Evolutionary conservation across 1,140 invertebrate species (phyloP).

Genomic region (Neodiprion pinetum): DNA sequence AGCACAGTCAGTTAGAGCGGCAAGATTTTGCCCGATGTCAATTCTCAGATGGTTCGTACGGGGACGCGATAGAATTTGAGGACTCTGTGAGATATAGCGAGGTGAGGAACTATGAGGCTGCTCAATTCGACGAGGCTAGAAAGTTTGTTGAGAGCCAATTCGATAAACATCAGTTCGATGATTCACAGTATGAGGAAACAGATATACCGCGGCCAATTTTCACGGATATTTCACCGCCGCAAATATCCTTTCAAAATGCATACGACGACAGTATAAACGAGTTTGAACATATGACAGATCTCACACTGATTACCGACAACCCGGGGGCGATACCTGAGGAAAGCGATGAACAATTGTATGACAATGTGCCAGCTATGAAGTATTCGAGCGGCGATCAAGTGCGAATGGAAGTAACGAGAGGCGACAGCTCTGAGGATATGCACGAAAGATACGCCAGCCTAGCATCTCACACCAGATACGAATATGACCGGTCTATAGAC

Average conservation of each 20-base stretch:
- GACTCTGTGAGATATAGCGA: not conserved
- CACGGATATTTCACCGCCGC: conserved; percentile 44
- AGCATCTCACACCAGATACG: conserved; percentile 38
- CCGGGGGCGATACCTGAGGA: conserved; percentile 54
- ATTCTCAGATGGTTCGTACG: not conserved
- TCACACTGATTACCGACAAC: conserved; percentile 37
- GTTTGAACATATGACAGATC: conserved; percentile 39
- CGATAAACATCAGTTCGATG: conserved; percentile 42
- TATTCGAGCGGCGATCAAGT: conserved; percentile 49
- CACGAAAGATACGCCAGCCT: conserved; percentile 54
- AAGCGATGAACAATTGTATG: conserved; percentile 54
- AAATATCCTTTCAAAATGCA: conserved; percentile 47
- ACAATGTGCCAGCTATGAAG: conserved; percentile 58
- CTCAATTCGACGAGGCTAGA: conserved; percentile 45
- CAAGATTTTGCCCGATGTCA: not conserved
- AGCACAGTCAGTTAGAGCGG: not conserved
- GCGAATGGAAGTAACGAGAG: conserved; percentile 49
- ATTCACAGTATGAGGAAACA: conserved; percentile 24
- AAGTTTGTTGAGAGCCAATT: conserved; percentile 55
- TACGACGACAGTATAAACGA: conserved; percentile 51
- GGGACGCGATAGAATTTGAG: not conserved
- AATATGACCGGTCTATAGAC: conserved; percentile 49
- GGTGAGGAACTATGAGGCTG: not conserved
- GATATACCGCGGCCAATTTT: conserved; percentile 21
- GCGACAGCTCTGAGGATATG: conserved; percentile 56